A percentile compares a stretch with the other conserved stretches of the same genome.
Conservation (phyloP, 2,113 vertebrate genomes). For the Aleadryas rufinucha region DNA sequence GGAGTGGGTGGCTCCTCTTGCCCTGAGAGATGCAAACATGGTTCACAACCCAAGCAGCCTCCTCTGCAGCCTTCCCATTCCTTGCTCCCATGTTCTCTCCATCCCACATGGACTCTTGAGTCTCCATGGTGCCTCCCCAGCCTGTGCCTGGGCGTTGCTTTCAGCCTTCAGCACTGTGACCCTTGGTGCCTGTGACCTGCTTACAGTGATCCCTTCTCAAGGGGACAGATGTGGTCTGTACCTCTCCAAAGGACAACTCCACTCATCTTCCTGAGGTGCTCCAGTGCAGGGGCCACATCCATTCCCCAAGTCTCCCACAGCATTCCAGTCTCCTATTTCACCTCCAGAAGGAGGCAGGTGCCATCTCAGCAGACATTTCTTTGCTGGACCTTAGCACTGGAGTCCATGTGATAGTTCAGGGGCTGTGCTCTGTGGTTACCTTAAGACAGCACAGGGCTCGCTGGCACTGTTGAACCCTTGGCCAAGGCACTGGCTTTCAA, state of each 20-base stretch:
- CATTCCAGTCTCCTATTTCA: not conserved
- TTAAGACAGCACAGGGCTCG: not conserved
- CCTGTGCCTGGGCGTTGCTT: not conserved
- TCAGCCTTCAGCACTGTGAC: not conserved
- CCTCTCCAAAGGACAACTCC: not conserved
- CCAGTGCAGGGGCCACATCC: too few species aligned
- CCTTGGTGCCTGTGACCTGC: not conserved
- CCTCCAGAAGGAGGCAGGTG: not conserved
- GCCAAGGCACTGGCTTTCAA: not conserved
- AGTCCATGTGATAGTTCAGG: not conserved
- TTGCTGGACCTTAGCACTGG: not conserved
- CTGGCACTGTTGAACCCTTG: not conserved
- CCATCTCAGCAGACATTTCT: not conserved
- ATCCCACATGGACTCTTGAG: rapidly evolving
- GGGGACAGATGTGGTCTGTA: not conserved
- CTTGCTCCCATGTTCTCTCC: not conserved
- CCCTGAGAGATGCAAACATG: not conserved
- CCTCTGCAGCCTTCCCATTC: not conserved
- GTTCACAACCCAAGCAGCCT: not conserved
- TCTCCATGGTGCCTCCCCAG: rapidly evolving
- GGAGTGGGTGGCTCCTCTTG: not conserved
- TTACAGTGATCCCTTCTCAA: not conserved
- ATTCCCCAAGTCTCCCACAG: not conserved
- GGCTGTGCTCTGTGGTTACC: not conserved
- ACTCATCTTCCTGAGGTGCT: not conserved